phyloP scores from a whole-genome alignment of 2,113 vertebrate genomes.

The Solenodon paradoxus region DNA sequence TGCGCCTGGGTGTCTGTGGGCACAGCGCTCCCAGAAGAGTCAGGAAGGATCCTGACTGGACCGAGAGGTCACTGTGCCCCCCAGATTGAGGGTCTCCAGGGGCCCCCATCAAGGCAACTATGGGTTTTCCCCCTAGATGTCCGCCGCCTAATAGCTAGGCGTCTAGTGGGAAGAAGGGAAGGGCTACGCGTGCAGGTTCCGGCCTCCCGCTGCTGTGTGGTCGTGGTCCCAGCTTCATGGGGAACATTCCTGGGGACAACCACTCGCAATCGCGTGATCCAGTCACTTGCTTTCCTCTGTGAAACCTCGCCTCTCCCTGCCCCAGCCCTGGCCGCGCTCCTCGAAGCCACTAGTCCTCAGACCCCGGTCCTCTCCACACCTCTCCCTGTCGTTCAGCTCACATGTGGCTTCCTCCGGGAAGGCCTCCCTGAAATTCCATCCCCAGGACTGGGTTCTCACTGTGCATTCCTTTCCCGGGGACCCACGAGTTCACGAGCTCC shows the following conservation, averaged over 20 bases:
- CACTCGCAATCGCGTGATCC: not conserved
- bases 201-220: not conserved
- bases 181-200: not conserved
- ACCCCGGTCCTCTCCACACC: not conserved
- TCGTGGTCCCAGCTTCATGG: not conserved
- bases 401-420: not conserved
- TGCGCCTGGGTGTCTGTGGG: not conserved
- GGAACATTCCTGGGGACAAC: not conserved
- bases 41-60: not conserved
- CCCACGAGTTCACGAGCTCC: not conserved
- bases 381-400: not conserved
- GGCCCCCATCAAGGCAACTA: not conserved
- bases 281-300: not conserved
- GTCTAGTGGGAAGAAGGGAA: rapidly evolving
- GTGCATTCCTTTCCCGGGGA: not conserved
- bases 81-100: not conserved
- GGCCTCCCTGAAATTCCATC: not conserved
- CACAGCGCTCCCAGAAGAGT: not conserved
- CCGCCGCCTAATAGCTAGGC: no score
- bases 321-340: not conserved
- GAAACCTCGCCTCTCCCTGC: no score
- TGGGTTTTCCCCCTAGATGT: not conserved
- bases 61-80: not conserved
- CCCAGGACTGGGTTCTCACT: not conserved
- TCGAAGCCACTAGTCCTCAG: not conserved